Evolutionary conservation across 2,888 invertebrate species (phyloP).

Genomic region (Seladonia tumulorum): DNA sequence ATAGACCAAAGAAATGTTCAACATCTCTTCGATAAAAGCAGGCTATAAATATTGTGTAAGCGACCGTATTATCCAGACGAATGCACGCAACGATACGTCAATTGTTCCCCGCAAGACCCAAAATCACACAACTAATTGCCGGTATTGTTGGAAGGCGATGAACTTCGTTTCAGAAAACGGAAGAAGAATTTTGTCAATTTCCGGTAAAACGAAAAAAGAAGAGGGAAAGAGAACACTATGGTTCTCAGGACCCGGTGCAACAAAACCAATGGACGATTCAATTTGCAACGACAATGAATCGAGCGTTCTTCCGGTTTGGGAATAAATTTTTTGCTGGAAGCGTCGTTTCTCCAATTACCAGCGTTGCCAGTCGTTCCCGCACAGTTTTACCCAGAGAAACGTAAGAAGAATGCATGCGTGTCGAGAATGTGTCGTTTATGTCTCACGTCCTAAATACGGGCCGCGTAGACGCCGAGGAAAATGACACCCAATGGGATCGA

Average conservation of each 20-base stretch:
- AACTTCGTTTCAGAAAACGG: background rate
- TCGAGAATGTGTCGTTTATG: constrained; percentile 52
- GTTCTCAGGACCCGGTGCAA: background rate
- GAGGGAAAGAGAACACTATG: background rate
- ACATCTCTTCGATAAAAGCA: background rate
- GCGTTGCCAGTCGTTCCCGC: constrained; percentile 27
- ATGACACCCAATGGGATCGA: constrained; percentile 43
- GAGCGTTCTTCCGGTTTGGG: constrained; percentile 35
- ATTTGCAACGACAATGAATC: constrained; percentile 47
- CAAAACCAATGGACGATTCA: constrained; percentile 24
- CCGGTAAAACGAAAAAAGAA: background rate
- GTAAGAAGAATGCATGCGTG: constrained; percentile 47
- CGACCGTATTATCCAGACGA: background rate
- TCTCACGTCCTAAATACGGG: constrained; percentile 68
- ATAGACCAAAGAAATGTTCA: no score
- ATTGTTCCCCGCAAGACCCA: background rate
- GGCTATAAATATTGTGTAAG: background rate
- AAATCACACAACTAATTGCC: background rate
- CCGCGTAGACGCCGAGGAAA: constrained; percentile 51
- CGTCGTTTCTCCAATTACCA: constrained; percentile 51
- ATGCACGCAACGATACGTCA: background rate
- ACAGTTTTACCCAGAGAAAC: constrained; percentile 38
- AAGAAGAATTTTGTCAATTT: background rate
- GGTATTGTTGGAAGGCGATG: background rate
- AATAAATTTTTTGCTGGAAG: constrained; percentile 21